These are phyloP conservation scores for Brachyhypopomus occidentalis DNA, from an alignment of 2,113 vertebrate species.

Conservation along the genomic window DNA sequence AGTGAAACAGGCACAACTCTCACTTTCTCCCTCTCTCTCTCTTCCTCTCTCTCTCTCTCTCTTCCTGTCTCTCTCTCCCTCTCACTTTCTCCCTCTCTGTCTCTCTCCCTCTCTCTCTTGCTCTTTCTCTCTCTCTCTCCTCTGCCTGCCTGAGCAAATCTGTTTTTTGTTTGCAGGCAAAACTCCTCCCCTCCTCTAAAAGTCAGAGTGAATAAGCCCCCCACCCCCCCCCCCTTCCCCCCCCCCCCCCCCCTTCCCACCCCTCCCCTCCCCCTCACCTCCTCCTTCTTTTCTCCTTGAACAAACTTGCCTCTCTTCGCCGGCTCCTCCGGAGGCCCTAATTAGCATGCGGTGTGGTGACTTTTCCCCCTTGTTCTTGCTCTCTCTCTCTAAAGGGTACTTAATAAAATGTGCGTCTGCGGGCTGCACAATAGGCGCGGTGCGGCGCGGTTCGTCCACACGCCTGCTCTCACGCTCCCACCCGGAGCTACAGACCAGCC, in stretches of 20 bases:
- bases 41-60: no score
- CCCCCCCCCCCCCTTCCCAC: constrained; percentile 17
- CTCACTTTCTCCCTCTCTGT: no score
- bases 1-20: constrained; percentile 33
- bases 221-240: no score
- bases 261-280: neutral
- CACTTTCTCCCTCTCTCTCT: constrained; percentile 36
- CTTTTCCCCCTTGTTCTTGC: constrained; percentile 72
- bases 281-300: constrained; percentile 61
- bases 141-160: constrained; percentile 51
- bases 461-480: constrained; percentile 64
- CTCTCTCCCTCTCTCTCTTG: no score
- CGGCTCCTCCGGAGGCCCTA: constrained; percentile 66
- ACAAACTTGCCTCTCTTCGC: constrained; percentile 66
- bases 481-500: constrained; percentile 69
- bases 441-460: constrained; percentile 64
- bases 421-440: constrained; percentile 70
- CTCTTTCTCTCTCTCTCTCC: neutral
- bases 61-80: neutral
- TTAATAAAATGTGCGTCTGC: constrained; percentile 78
- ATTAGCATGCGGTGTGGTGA: constrained; percentile 77
- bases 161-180: constrained; percentile 63
- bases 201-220: constrained; percentile 45
- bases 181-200: constrained; percentile 55
- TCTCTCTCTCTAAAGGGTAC: constrained; percentile 74